Conservation (phyloP, 2,888 invertebrate species). For the Microdon myrmicae region DNA sequence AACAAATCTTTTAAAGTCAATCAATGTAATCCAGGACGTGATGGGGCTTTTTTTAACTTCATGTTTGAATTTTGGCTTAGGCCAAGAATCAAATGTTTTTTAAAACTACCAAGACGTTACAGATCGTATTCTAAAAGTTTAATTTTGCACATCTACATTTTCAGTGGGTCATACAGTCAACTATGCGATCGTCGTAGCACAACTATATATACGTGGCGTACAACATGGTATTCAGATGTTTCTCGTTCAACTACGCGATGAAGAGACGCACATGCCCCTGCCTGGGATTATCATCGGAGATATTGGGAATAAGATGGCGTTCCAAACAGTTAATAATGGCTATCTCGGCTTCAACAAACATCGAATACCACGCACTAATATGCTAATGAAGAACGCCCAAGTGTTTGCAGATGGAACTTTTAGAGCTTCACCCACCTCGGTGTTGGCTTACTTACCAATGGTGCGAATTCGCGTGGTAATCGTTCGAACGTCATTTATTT, state of each 20-base stretch:
- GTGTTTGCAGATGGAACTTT: constrained; percentile 92
- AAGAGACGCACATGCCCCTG: constrained; percentile 86
- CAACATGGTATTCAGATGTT: constrained; percentile 92
- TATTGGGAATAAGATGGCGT: constrained; percentile 93
- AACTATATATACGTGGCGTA: constrained; percentile 82
- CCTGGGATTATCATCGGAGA: constrained; percentile 91
- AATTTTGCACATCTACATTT: constrained; percentile 2
- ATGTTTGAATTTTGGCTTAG: no score
- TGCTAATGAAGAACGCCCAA: constrained; percentile 93
- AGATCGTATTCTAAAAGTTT: neutral
- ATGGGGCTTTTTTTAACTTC: no score
- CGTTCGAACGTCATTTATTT: constrained; percentile 76
- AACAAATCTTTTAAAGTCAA: no score
- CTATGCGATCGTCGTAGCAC: constrained; percentile 90
- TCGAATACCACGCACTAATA: constrained; percentile 85
- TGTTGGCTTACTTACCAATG: constrained; percentile 86
- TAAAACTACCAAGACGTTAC: no score
- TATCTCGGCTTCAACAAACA: constrained; percentile 87
- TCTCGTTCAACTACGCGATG: constrained; percentile 90
- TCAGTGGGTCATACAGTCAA: constrained; percentile 92
- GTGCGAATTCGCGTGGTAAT: constrained; percentile 88
- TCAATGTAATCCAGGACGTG: no score
- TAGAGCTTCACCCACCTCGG: constrained; percentile 81
- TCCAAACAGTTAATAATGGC: constrained; percentile 92
- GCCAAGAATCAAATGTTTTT: no score